These are phyloP conservation scores for Cercopithecus hamlyni DNA, from an alignment of 2,797 vertebrate species.

Conservation along the genomic window DNA sequence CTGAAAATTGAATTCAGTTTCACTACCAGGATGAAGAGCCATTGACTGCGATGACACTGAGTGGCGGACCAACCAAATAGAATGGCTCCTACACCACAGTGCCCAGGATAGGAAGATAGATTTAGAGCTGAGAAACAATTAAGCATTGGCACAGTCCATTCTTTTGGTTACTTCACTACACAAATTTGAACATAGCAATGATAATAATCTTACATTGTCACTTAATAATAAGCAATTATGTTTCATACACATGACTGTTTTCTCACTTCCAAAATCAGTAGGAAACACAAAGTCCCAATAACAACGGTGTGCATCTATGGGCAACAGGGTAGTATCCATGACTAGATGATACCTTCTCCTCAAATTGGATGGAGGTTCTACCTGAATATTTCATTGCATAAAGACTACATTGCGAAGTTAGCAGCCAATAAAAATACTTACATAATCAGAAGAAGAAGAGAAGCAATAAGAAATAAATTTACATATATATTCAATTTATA, in stretches of 20 bases:
- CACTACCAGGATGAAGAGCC: background rate
- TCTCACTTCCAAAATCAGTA: background rate
- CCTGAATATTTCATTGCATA: background rate
- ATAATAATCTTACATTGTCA: background rate
- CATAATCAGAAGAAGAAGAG: background rate
- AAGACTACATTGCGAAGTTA: background rate
- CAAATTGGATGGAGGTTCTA: background rate
- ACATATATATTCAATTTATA: background rate
- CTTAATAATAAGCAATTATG: background rate
- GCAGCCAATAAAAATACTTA: background rate
- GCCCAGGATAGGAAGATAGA: too few species aligned
- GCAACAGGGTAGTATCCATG: background rate
- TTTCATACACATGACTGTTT: background rate
- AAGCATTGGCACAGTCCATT: rapidly evolving
- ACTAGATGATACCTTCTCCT: background rate
- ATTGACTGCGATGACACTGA: background rate
- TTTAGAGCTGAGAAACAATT: background rate
- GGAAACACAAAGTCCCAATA: background rate
- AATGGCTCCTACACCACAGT: background rate
- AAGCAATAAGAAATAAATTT: background rate
- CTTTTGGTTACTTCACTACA: background rate
- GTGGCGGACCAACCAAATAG: background rate
- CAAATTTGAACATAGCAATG: background rate
- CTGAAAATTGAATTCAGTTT: background rate
- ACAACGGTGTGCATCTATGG: background rate